Percentiles rank a stretch among this genome's conserved stretches.
Conservation (phyloP, 2,888 invertebrate genomes). For the Aphidius colemani region DNA sequence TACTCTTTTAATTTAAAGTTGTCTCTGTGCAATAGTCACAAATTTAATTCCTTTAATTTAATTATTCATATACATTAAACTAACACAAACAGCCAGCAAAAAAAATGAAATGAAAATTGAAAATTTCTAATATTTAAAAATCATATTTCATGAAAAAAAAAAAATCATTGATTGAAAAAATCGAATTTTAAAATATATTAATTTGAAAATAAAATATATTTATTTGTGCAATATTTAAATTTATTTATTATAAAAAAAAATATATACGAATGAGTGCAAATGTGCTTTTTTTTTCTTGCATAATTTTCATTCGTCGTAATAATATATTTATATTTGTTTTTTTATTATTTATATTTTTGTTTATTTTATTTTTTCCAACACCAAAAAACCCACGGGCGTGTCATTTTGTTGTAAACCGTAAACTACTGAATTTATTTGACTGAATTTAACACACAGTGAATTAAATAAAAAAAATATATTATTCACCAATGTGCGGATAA, state of each 20-base stretch:
- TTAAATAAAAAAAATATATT: not conserved
- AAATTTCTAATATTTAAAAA: too few relatives aligned
- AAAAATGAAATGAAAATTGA: too few relatives aligned
- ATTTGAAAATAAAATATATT: too few relatives aligned
- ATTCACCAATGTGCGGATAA: not conserved
- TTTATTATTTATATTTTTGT: not conserved
- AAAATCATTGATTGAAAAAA: too few relatives aligned
- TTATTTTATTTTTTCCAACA: slow-evolving; percentile 12
- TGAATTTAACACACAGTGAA: slow-evolving; percentile 2
- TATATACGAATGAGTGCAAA: slow-evolving; percentile 17
- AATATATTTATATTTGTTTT: slow-evolving; percentile 5
- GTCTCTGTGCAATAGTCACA: too few relatives aligned
- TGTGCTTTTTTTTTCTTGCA: slow-evolving; percentile 29
- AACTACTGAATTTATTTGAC: slow-evolving; percentile 37
- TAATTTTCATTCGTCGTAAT: slow-evolving; percentile 25
- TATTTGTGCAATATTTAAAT: too few relatives aligned
- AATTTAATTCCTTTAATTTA: too few relatives aligned
- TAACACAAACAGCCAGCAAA: too few relatives aligned
- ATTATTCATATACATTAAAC: too few relatives aligned
- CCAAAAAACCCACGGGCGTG: slow-evolving; percentile 23
- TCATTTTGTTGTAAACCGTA: slow-evolving; percentile 28
- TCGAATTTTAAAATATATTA: too few relatives aligned
- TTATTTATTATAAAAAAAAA: not conserved
- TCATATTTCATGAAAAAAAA: too few relatives aligned
- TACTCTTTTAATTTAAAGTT: slow-evolving; percentile 9